A percentile compares a stretch with the other conserved stretches of the same genome.
Conservation (phyloP, 2,113 vertebrate species). For the Circaetus gallicus region DNA sequence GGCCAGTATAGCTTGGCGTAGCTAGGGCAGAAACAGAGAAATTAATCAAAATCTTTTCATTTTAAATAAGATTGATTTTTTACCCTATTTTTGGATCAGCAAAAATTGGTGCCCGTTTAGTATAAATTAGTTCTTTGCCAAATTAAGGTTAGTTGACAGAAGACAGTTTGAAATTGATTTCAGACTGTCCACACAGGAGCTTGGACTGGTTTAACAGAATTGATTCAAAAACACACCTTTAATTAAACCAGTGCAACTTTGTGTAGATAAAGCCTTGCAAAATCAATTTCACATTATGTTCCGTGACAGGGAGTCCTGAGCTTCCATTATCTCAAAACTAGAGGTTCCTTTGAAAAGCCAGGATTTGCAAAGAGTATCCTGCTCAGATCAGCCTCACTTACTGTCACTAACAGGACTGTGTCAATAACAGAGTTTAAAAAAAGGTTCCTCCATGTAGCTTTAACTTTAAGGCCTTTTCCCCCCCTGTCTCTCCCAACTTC, state of each 20-base stretch:
- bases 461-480: background rate
- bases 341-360: conserved; percentile 22
- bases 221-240: conserved; percentile 51
- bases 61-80: background rate
- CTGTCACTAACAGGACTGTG: background rate
- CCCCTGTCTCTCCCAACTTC: background rate
- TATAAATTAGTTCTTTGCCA: background rate
- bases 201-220: conserved; percentile 43
- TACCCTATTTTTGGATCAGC: background rate
- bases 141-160: conserved; percentile 7
- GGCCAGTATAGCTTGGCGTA: background rate
- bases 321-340: conserved; percentile 48
- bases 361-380: background rate
- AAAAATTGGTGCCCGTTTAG: background rate
- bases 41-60: background rate
- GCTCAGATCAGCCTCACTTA: background rate
- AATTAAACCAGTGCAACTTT: conserved; percentile 38
- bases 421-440: background rate
- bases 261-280: conserved; percentile 35
- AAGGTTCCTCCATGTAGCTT: background rate
- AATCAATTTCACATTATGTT: conserved; percentile 58
- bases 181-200: conserved; percentile 2
- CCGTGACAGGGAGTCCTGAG: conserved; percentile 34
- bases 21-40: background rate
- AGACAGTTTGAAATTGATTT: conserved; percentile 24